Evolutionary conservation across 2,888 invertebrate genomes (phyloP).

Genomic region (Geotrupes spiniger): DNA sequence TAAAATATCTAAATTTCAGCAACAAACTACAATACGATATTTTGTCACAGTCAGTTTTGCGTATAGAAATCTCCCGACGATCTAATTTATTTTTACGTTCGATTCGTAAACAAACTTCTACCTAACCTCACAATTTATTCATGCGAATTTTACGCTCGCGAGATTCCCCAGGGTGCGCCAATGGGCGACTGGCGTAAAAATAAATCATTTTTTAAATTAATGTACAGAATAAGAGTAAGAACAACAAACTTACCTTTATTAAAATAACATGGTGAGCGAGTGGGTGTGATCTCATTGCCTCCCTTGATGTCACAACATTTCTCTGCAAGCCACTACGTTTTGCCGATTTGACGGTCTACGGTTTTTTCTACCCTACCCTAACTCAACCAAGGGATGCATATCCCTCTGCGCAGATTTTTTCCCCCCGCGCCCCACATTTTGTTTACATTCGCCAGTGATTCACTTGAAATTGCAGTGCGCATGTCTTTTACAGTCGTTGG

Average conservation of each 20-base stretch:
- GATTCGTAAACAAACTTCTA: slow-evolving; percentile 3
- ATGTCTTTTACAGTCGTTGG: background rate
- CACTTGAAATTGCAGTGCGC: slow-evolving; percentile 17
- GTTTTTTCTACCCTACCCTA: slow-evolving; percentile 30
- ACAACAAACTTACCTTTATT: slow-evolving; percentile 20
- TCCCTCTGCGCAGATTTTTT: slow-evolving; percentile 30
- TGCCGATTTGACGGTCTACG: slow-evolving; percentile 24
- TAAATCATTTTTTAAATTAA: background rate
- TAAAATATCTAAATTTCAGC: too few species aligned
- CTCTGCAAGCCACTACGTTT: slow-evolving; percentile 16
- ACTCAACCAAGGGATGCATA: slow-evolving; percentile 32
- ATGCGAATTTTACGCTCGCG: slow-evolving; percentile 1
- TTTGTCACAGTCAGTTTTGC: too few species aligned
- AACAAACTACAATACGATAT: too few species aligned
- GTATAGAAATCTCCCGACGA: too few species aligned
- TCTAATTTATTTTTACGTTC: too few species aligned
- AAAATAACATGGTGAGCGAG: slow-evolving; percentile 19
- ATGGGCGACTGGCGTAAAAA: background rate
- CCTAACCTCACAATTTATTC: slow-evolving; percentile 6
- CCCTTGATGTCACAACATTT: slow-evolving; percentile 24
- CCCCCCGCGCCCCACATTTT: slow-evolving; percentile 19
- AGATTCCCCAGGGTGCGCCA: background rate
- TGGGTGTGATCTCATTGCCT: slow-evolving; percentile 18
- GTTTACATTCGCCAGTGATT: slow-evolving; percentile 17
- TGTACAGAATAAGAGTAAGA: slow-evolving; percentile 5